These are phyloP conservation scores for Megamerina dolium DNA, from an alignment of 2,888 invertebrate species.

Conservation along the genomic window DNA sequence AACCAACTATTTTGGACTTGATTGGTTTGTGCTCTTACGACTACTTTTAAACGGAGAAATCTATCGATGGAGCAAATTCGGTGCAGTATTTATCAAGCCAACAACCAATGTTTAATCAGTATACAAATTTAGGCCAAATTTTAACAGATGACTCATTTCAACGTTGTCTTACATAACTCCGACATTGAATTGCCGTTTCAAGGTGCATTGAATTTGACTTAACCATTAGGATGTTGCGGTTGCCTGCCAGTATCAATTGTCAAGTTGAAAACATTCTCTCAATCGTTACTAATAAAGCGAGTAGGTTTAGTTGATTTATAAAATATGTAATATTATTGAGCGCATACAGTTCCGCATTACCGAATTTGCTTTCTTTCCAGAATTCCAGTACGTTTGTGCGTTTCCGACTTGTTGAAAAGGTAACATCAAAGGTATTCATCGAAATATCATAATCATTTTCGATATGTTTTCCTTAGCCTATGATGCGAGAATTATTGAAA, in stretches of 20 bases:
- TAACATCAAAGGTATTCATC: conserved; percentile 15
- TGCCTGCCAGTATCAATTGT: conserved; percentile 1
- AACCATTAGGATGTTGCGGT: conserved; percentile 1
- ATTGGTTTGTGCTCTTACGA: no score
- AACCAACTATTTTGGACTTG: no score
- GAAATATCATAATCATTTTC: neutral
- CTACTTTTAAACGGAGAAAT: no score
- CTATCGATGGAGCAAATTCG: no score
- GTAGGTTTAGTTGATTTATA: neutral
- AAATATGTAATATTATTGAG: neutral
- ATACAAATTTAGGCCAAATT: no score
- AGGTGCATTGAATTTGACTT: neutral
- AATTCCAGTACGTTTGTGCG: conserved; percentile 5
- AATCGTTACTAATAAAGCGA: conserved; percentile 1
- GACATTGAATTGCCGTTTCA: no score
- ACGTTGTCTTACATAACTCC: no score
- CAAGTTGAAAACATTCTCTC: neutral
- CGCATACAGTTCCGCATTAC: conserved; percentile 3
- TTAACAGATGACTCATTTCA: no score
- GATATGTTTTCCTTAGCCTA: neutral
- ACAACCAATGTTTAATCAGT: no score
- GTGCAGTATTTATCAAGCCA: no score
- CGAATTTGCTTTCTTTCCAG: conserved; percentile 16
- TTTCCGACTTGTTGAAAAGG: neutral
- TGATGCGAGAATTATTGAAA: neutral